phyloP scores from a whole-genome alignment of 2,888 invertebrate genomes.

The Ormyrus thymus region DNA sequence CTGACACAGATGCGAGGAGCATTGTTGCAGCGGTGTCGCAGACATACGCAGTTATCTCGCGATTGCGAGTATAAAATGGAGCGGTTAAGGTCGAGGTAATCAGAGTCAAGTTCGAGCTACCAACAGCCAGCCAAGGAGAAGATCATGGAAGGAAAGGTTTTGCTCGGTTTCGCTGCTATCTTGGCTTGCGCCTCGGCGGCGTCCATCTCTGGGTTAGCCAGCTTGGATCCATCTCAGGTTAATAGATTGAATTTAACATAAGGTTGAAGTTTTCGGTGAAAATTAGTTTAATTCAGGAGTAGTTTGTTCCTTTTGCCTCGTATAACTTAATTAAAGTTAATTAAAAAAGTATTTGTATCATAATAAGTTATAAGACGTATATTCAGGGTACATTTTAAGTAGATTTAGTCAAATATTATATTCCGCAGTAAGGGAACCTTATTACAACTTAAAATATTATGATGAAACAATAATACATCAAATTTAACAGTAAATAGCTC shows the following conservation, averaged over 20 bases:
- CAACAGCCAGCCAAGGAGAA: neutral
- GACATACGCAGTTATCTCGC: neutral
- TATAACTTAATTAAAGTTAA: no score
- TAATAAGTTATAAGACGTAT: no score
- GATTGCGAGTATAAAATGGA: constrained; percentile 44
- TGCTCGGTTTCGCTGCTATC: constrained; percentile 53
- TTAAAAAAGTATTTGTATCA: no score
- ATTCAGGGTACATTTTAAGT: no score
- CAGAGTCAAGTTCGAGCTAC: constrained; percentile 48
- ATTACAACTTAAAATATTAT: no score
- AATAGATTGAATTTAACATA: neutral
- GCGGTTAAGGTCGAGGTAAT: constrained; percentile 37
- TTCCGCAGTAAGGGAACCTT: no score
- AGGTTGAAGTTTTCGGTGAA: no score
- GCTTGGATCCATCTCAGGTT: constrained; percentile 40
- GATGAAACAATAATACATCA: no score
- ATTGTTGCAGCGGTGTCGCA: constrained; percentile 9
- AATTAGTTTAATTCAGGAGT: no score
- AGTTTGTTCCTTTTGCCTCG: no score
- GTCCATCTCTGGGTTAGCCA: constrained; percentile 59
- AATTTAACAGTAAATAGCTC: no score
- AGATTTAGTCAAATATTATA: no score
- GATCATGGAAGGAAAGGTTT: constrained; percentile 38
- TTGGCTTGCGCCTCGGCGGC: constrained; percentile 60
- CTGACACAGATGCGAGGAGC: constrained; percentile 58